Evolutionary conservation across 2,797 vertebrate genomes (phyloP), one percentile per base, ranked within the genome.

Genomic region (Acanthiza pusilla): DNA sequence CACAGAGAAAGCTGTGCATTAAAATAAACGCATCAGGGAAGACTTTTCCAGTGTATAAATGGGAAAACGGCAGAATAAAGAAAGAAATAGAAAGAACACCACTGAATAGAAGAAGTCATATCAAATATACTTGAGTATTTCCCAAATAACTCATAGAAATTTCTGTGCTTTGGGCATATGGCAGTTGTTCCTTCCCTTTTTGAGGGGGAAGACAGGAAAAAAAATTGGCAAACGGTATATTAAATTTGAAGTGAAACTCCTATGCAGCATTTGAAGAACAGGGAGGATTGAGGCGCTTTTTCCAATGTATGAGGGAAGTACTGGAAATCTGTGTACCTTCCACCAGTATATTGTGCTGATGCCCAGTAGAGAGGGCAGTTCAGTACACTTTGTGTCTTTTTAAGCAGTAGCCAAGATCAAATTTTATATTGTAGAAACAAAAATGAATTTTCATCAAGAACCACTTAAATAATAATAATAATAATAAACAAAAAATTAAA

Each of bases 341-440:
- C 26, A 76, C 15, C 20, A 57, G 10, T 7, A 22, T 11, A 29
- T 4, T n/a, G 12, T 22, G 32, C 12, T 50, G 17, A 55, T 53
- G 29, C 7, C 22, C 51, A 60, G 11, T 55, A 40, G 10, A 47
- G 17, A 11, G 16, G 12, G 9, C 17, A 65, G 25, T 15, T 29
- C 6, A 25, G 7, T 7, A 40, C 4, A 32, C 7, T 16, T 3
- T 26, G 10, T 1, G 1, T 25, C 17, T 58, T 61, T 30, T 25
- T n/a, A 80, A 36, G 20, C 68, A 58, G 12, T 12, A 74, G 29
- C 10, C 15, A 83, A 85, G 45, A 77, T 40, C 4, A 32, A n/a
- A 34, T 20, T 81, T 75, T 51, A 6, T 23, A 47, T 7, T 47
- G 10, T 21, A 66, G 23, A 88, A 78, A 2, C 6, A 65, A 30